Conservation (phyloP, 1,140 invertebrate species). For the Drosophila neocordata region DNA sequence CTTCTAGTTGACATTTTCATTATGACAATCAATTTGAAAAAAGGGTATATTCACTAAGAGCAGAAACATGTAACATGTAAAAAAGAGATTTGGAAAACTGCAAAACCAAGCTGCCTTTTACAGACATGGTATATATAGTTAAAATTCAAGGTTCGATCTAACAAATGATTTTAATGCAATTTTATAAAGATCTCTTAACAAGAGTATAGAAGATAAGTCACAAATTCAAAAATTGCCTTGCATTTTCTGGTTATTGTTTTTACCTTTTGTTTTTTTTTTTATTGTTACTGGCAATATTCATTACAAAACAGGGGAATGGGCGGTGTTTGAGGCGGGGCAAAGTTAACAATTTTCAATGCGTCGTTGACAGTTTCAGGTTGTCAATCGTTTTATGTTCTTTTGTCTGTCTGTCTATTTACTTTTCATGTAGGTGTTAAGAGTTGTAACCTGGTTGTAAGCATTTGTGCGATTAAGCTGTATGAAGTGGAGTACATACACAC, state of each 20-base stretch:
- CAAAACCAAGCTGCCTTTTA: no score
- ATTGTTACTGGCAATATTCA: conserved; percentile 61
- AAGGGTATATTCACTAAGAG: conserved; percentile 29
- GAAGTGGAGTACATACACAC: conserved; percentile 45
- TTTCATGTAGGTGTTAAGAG: conserved; percentile 58
- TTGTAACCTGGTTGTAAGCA: conserved; percentile 42
- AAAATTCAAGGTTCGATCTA: no score
- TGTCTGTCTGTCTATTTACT: background rate
- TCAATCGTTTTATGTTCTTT: conserved; percentile 64
- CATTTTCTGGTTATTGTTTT: background rate
- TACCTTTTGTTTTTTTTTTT: no score
- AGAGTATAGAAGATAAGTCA: background rate
- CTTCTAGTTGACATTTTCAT: conserved; percentile 73
- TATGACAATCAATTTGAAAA: conserved; percentile 42
- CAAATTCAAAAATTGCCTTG: background rate
- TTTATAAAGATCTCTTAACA: background rate
- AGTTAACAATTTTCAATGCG: conserved; percentile 69
- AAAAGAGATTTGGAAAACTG: no score
- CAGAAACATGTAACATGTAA: conserved; percentile 3
- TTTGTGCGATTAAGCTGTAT: conserved; percentile 59
- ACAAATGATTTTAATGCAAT: no score
- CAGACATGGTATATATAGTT: no score
- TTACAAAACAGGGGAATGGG: conserved; percentile 9
- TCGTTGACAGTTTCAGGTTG: conserved; percentile 73
- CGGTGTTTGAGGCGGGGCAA: conserved; percentile 6